These are phyloP conservation scores for Ophraella communa DNA, from an alignment of 2,888 invertebrate genomes.

Conservation along the genomic window DNA sequence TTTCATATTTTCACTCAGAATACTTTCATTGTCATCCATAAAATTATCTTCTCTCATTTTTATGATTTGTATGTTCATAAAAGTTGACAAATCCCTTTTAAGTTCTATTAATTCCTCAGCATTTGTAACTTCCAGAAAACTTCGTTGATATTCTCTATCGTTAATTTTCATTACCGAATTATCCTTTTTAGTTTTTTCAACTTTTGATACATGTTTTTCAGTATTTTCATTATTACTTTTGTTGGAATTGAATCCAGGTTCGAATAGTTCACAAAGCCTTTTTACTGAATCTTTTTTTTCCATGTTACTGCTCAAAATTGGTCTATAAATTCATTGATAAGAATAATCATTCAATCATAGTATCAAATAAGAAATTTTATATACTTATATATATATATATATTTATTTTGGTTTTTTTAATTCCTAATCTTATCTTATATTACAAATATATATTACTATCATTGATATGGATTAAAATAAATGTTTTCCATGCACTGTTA, in stretches of 20 bases:
- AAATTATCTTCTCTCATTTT: not conserved
- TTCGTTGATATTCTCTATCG: not conserved
- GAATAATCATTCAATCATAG: too few relatives aligned
- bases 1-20: not conserved
- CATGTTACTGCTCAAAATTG: not conserved
- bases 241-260: not conserved
- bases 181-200: not conserved
- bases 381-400: too few relatives aligned
- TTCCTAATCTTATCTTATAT: too few relatives aligned
- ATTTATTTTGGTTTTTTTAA: too few relatives aligned
- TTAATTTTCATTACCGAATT: not conserved
- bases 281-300: not conserved
- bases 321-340: too few relatives aligned
- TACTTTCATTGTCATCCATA: not conserved
- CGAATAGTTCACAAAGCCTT: not conserved
- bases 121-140: not conserved
- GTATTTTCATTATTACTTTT: not conserved
- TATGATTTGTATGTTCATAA: not conserved
- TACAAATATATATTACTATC: too few relatives aligned
- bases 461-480: too few relatives aligned
- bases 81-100: not conserved
- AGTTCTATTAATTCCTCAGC: not conserved
- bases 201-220: not conserved
- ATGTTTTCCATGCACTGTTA: too few relatives aligned
- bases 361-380: too few relatives aligned